Conservation (phyloP, 2,888 invertebrate species). For the Zele albiditarsus region DNA sequence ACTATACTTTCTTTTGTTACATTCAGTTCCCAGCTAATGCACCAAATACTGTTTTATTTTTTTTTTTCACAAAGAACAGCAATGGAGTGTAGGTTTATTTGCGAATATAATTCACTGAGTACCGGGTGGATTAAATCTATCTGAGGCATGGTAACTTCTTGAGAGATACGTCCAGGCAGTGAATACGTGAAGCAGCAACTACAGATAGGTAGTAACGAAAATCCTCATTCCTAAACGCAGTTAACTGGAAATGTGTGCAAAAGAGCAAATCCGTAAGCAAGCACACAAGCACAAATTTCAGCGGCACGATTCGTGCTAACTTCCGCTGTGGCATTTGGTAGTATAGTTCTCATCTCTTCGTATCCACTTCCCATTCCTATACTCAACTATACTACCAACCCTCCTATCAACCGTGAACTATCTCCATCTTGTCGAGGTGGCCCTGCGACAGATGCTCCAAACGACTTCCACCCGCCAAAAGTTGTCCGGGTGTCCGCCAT, state of each 20-base stretch:
- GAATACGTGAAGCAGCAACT: not conserved
- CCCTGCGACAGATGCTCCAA: conserved; percentile 32
- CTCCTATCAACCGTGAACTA: conserved; percentile 14
- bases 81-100: not conserved
- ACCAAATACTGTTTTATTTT: not conserved
- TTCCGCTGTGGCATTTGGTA: not conserved
- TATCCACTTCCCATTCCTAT: not conserved
- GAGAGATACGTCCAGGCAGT: not conserved
- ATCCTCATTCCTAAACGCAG: not conserved
- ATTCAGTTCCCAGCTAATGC: not conserved
- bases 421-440: conserved; percentile 26
- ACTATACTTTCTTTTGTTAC: not conserved
- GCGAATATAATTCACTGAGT: not conserved
- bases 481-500: conserved; percentile 5
- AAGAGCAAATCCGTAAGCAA: not conserved
- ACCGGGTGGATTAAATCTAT: not conserved
- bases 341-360: not conserved
- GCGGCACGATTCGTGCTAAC: not conserved
- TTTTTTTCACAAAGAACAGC: not conserved
- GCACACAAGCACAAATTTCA: not conserved
- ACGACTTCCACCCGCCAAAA: conserved; percentile 30
- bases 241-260: not conserved
- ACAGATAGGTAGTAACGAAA: not conserved
- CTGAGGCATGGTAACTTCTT: not conserved
- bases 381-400: not conserved